These are phyloP conservation scores for Chaetops frenatus DNA, from an alignment of 2,113 vertebrate genomes.

Conservation along the genomic window DNA sequence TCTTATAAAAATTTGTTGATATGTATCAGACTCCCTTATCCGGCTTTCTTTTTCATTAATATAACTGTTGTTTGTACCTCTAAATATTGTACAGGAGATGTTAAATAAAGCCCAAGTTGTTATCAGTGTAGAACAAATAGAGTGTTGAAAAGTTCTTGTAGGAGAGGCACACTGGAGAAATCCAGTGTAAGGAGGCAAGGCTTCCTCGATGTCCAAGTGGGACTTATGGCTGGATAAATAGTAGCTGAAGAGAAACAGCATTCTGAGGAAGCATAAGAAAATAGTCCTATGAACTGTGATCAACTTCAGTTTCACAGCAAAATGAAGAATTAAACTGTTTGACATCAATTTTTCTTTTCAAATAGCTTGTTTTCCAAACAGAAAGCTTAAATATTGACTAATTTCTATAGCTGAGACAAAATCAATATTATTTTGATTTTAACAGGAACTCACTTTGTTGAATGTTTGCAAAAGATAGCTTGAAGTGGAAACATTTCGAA, in stretches of 20 bases:
- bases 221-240: neutral
- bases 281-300: neutral
- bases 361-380: neutral
- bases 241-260: neutral
- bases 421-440: slow-evolving; percentile 24
- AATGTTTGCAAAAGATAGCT: slow-evolving; percentile 14
- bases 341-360: neutral
- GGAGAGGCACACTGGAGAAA: neutral
- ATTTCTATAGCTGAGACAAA: neutral
- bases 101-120: neutral
- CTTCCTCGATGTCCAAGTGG: neutral
- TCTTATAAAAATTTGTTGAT: neutral
- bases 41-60: neutral
- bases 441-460: neutral
- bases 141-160: neutral
- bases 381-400: neutral
- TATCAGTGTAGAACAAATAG: neutral
- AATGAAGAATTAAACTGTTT: neutral
- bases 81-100: neutral
- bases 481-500: slow-evolving; percentile 12
- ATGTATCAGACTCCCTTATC: neutral
- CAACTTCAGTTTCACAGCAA: neutral
- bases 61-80: neutral
- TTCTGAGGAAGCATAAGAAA: neutral
- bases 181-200: neutral